phyloP scores from a whole-genome alignment of 2,113 vertebrate genomes.

The Carlito syrichta region DNA sequence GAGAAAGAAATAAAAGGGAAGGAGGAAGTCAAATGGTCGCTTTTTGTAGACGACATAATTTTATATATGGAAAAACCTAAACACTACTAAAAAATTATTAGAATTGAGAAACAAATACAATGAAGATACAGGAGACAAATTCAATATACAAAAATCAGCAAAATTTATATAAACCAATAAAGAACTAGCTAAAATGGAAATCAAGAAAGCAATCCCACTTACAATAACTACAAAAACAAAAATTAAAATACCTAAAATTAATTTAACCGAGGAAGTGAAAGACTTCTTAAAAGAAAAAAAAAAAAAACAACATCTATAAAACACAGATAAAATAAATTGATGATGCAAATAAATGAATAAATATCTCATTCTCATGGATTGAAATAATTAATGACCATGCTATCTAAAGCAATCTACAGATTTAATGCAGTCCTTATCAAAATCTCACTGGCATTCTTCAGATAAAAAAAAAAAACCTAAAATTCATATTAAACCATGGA shows the following conservation, averaged over 20 bases:
- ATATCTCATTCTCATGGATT: not conserved
- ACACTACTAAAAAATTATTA: not conserved
- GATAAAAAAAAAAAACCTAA: not conserved
- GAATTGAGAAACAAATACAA: not conserved
- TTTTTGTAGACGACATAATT: not conserved
- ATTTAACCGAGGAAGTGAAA: not conserved
- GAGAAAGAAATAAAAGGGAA: not conserved
- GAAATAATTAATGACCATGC: not conserved
- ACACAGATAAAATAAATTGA: not conserved
- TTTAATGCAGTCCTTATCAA: not conserved
- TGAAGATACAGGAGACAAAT: not conserved
- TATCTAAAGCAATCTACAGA: not conserved
- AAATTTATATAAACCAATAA: not conserved
- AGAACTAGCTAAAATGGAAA: not conserved
- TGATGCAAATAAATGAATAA: not conserved
- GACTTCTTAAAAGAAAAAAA: not conserved
- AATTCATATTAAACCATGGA: not conserved
- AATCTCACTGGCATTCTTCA: not conserved
- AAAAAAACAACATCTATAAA: too few relatives aligned
- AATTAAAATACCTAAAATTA: not conserved
- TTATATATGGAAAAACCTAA: not conserved
- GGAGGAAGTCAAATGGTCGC: not conserved
- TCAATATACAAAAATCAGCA: not conserved
- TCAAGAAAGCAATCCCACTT: not conserved
- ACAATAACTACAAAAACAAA: not conserved